Evolutionary conservation across 2,888 invertebrate species (phyloP).

Genomic region (Morinoia aosen): DNA sequence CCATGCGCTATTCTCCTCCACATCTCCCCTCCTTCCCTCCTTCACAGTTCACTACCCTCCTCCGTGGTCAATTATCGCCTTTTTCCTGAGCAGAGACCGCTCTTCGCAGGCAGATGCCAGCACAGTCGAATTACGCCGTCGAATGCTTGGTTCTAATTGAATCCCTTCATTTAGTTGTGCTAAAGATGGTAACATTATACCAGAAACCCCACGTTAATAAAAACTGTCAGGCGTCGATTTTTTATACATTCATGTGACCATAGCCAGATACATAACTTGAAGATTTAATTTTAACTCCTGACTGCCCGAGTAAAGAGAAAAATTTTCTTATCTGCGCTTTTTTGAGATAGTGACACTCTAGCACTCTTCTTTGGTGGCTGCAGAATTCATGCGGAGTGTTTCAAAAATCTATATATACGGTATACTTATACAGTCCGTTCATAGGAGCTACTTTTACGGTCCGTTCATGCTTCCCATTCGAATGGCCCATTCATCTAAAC

Average conservation of each 20-base stretch:
- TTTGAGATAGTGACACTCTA: background rate
- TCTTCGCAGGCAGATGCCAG: background rate
- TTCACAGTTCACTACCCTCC: too few relatives aligned
- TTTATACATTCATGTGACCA: background rate
- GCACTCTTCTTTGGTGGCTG: background rate
- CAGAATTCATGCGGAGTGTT: background rate
- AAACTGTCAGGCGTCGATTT: background rate
- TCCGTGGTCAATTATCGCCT: background rate
- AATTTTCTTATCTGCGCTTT: background rate
- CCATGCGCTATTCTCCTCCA: background rate
- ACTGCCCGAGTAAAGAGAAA: background rate
- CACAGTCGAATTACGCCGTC: too few relatives aligned
- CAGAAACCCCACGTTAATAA: too few relatives aligned
- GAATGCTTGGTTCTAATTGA: too few relatives aligned
- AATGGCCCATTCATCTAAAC: too few relatives aligned
- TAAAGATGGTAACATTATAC: too few relatives aligned
- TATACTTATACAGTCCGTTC: background rate
- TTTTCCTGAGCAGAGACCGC: background rate
- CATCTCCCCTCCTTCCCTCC: background rate
- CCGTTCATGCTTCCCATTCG: background rate
- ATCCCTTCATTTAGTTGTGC: too few relatives aligned
- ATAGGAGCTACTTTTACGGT: background rate
- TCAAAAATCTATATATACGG: background rate
- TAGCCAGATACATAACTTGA: background rate
- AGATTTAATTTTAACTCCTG: background rate